Base-by-base conservation (phyloP, 1,140 invertebrate species). In the Belonocnema kinseyi region DNA sequence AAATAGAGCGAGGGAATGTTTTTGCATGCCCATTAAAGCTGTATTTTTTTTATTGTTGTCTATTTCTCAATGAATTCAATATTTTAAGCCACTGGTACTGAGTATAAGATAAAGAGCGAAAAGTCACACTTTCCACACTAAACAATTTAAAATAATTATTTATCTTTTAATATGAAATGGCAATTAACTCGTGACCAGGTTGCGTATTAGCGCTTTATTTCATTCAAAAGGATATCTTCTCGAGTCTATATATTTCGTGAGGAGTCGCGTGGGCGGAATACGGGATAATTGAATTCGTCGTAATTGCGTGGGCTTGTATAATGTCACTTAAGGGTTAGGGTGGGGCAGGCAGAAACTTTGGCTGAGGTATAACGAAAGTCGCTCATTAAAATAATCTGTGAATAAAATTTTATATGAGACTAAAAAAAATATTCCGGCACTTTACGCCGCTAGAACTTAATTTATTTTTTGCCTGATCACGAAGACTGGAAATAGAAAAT, bases 251-350 rank as follows among this genome's bases (percentile, higher is more conserved):
- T 66, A 66, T 66, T 66, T 66, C 33, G 61, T 40, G 33, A 66
- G 61, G 7, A 46, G 21, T 40, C 33, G 61, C 61, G 61, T 66
- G 61, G 61, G 61, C 14, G 61, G 61, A 66, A 61, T 61, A 61
- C 21, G 11, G 58, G 33, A 66, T 66, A 66, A 66, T 66, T 66
- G 61, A 66, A 66, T 66, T 66, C 33, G 61, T 46, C 26, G 61
- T 66, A 66, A 66, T 66, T 66, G 61, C 14, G 61, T 66, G 61
- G 61, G 61, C n/a, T n/a, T 66, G 33, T 66, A 61, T 66, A 66
- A 66, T n/a, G 40, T 46, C n/a, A 14, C 16, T 40, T 66, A 33
- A 61, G 26, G 19, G 21, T 14, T 16, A 66, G 58, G 61, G 61
- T 40, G 26, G 40, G 61, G 61, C 61, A n/a, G 61, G 10, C 17